Evolutionary conservation across 2,113 vertebrate species (phyloP).

Genomic region (Lamprotornis superbus): DNA sequence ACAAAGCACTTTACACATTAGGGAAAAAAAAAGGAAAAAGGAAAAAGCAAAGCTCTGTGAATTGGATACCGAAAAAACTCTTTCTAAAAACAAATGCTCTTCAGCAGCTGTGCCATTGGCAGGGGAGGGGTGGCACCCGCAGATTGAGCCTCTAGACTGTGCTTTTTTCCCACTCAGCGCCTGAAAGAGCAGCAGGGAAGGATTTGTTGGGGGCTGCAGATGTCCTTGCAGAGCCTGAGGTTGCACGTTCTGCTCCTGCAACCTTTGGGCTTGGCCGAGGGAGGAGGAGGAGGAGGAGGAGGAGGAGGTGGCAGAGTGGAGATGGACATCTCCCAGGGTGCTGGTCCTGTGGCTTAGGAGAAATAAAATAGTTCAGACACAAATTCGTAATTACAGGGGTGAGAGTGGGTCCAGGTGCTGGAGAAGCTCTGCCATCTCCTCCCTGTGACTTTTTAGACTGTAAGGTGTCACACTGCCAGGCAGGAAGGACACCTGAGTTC

Average conservation of each 20-base stretch:
- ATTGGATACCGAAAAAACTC: conserved; percentile 47
- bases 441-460: not conserved
- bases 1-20: conserved; percentile 66
- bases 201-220: not conserved
- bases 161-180: not conserved
- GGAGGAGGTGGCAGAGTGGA: not conserved
- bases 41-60: conserved; percentile 53
- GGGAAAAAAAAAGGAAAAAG: not conserved
- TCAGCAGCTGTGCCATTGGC: conserved; percentile 57
- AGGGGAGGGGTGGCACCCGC: conserved; percentile 30
- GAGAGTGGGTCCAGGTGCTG: not conserved
- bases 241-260: not conserved
- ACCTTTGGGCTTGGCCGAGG: not conserved
- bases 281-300: not conserved
- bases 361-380: not conserved
- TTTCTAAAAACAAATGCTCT: conserved; percentile 56
- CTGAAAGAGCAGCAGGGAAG: conserved; percentile 17
- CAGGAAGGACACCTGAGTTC: not conserved
- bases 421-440: not conserved
- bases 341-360: not conserved
- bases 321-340: not conserved
- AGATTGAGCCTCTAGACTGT: conserved; percentile 2
- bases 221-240: not conserved
- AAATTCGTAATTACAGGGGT: not conserved
- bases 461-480: fast-evolving